Conservation (phyloP, 2,113 vertebrate genomes). For the Fulica atra region DNA sequence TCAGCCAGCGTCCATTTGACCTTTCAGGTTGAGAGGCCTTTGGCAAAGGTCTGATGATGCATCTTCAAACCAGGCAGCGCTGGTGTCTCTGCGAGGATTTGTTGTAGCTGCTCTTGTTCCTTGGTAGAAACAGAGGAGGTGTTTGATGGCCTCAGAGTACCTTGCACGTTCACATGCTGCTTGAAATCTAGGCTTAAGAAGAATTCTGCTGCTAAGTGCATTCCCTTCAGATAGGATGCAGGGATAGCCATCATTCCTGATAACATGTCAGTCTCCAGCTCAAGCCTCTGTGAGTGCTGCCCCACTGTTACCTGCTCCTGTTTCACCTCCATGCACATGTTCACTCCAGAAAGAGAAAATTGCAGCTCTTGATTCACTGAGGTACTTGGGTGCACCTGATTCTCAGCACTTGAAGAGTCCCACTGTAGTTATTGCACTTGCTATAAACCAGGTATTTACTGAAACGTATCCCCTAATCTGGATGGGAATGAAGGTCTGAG, state of each 20-base stretch:
- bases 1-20: not conserved
- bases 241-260: not conserved
- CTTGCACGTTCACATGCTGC: not conserved
- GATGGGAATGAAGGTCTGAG: not conserved
- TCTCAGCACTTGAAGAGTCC: not conserved
- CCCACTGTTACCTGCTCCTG: fast-evolving
- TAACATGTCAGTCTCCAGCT: not conserved
- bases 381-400: not conserved
- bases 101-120: not conserved
- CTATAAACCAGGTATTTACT: not conserved
- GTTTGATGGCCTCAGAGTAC: not conserved
- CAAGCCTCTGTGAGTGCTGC: not conserved
- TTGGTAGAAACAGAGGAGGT: not conserved
- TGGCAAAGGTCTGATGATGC: not conserved
- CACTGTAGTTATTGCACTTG: not conserved
- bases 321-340: not conserved
- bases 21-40: not conserved
- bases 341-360: not conserved
- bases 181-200: not conserved
- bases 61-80: not conserved
- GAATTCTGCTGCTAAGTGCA: not conserved
- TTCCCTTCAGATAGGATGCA: not conserved
- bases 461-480: not conserved
- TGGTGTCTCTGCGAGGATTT: not conserved
- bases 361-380: not conserved